Evolutionary conservation across 2,888 invertebrate species (phyloP).

Genomic region (Sphinx pinastri): DNA sequence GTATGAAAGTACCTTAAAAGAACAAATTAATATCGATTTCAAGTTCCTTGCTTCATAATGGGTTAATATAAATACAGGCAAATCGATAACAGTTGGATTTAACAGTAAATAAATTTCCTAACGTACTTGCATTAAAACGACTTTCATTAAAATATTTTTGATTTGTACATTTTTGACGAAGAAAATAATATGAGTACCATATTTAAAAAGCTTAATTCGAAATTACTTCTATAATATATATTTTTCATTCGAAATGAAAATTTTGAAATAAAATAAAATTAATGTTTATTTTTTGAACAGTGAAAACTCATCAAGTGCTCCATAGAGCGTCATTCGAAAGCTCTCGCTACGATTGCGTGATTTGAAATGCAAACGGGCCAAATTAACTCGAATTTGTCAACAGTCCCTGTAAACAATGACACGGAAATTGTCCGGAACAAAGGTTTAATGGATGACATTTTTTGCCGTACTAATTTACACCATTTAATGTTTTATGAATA

Average conservation of each 20-base stretch:
- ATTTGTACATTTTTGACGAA: no score
- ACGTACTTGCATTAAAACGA: no score
- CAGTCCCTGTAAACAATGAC: conserved; percentile 15
- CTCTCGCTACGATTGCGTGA: conserved; percentile 8
- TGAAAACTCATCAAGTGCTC: conserved; percentile 19
- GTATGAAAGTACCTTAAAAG: no score
- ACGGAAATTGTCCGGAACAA: conserved; percentile 6
- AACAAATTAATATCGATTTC: no score
- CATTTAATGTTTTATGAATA: background rate
- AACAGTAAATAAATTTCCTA: no score
- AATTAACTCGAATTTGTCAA: conserved; percentile 20
- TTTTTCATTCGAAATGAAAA: background rate
- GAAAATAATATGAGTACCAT: no score
- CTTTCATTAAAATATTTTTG: no score
- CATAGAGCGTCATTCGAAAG: conserved; percentile 10
- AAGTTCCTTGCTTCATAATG: no score
- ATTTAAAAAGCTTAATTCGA: no score
- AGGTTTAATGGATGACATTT: background rate
- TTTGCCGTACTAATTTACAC: background rate
- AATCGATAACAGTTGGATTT: no score
- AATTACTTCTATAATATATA: no score
- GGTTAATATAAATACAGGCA: no score
- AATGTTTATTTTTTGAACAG: conserved; percentile 6
- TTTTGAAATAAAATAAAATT: background rate
- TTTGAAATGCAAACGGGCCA: conserved; percentile 24